Evolutionary conservation across 2,797 vertebrate species (phyloP), one percentile per base, ranked within the genome.

Genomic region (Bryconaethiops microstoma): DNA sequence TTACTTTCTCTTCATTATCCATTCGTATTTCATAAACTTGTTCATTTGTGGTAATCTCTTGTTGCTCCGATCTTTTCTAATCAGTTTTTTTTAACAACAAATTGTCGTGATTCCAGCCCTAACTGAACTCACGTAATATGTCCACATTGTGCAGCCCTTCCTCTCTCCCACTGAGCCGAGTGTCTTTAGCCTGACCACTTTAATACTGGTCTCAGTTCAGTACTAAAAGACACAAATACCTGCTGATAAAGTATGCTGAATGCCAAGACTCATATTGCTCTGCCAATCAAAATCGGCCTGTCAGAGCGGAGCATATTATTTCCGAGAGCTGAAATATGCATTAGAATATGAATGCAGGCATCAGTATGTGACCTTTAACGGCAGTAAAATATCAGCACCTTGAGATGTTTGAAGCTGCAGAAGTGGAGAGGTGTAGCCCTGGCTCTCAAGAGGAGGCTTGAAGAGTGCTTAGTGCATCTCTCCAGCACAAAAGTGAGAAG

Each of bases 251-350:
- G 21, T 19, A 74, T 89, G 81, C 83, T 86, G 89, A 88, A 92
- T 91, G 85, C 86, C 87, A 91, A 92, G 83, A 85, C 87, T 85
- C 54, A 67, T 72, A 76, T 84, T 81, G 77, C 74, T 83, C 79
- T 85, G 88, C 87, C 91, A 89, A 86, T 92, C 90, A 90, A 89
- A 85, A 75, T 42, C 16, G 21, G 21, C 42, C 69, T 78, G 65
- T 83, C 52, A 23, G 80, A 82, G 82, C 85, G 87, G 81, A 75
- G 75, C 76, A 78, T 87, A n/a, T 89, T 86, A 81, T 86, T 85
- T 83, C 63, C 2, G 39, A 77, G 62, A 57, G 69, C 54, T 83
- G 69, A 84, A 73, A 84, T 83, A 82, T 83, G 74, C 78, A 83
- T 84, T 83, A 67, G 76, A 68, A 65, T 74, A 67, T 57, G 82